Percentiles rank a stretch among this genome's conserved stretches.
These are phyloP conservation scores for Pocillopora grandis DNA, from an alignment of 92 coral and sea anemone species.

Conservation along the genomic window DNA sequence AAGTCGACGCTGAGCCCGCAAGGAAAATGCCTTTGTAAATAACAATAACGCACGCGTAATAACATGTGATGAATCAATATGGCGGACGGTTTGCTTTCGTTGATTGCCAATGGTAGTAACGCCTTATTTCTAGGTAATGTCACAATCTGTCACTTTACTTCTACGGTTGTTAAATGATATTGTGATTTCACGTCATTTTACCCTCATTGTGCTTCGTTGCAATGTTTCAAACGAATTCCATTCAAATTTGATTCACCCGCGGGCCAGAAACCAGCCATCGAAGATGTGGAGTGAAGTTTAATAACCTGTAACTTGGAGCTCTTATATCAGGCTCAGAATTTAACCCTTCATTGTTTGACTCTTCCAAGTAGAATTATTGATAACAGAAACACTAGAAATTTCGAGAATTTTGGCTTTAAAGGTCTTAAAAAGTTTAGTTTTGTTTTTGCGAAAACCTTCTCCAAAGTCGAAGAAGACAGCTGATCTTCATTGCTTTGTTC, in stretches of 20 bases:
- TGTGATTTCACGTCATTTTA: not conserved
- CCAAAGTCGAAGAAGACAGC: too few relatives aligned
- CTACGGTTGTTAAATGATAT: not conserved
- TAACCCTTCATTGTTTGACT: not conserved
- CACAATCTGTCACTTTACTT: not conserved
- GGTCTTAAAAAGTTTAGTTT: too few relatives aligned
- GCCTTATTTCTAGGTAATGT: constrained; percentile 24
- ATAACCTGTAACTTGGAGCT: too few relatives aligned
- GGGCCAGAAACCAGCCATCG: not conserved
- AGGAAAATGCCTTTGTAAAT: constrained; percentile 11
- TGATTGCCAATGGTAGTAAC: constrained; percentile 29
- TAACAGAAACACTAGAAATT: too few relatives aligned
- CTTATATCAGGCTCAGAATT: not conserved
- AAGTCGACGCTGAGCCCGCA: constrained; percentile 48
- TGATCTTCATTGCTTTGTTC: too few relatives aligned
- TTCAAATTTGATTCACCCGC: not conserved
- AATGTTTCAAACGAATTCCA: not conserved
- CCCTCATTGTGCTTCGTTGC: not conserved
- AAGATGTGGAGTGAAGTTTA: not conserved
- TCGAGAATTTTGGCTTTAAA: too few relatives aligned
- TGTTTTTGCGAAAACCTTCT: too few relatives aligned
- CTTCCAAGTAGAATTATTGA: not conserved
- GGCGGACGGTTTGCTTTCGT: constrained; percentile 64
- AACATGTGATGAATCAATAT: constrained; percentile 50
- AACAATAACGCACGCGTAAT: constrained; percentile 54